Base-by-base conservation (phyloP, 2,113 vertebrate genomes). In the Sylvia atricapilla region DNA sequence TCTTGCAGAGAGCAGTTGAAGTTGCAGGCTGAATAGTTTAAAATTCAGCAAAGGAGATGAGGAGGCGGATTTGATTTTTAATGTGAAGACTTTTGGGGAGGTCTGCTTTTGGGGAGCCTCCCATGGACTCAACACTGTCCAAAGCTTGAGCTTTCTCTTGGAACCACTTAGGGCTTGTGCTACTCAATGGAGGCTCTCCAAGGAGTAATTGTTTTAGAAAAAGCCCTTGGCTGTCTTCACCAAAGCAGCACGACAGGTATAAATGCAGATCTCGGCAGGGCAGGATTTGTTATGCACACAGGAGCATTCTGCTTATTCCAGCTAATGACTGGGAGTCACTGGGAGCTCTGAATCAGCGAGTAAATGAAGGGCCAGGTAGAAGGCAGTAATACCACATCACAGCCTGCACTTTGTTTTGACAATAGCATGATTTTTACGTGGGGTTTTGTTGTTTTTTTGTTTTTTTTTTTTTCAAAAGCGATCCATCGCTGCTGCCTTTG, bases 321-420 rank as follows among this genome's bases (percentile, higher is more conserved):
- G 5, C 33, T 93, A 93, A 90, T 70, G 86, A 90, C 88, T 70
- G 72, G 83, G 95, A 92, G 79, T 88, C 80, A 53, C 92, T 87
- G 76, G 11, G 59, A 73, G 72, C 79, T 88, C 68, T 97, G 96
- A 97, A 93, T 96, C 90, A 97, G 94, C 33, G 2, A n/a, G 33
- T 93, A 90, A 92, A 77, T 86, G 86, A 77, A 58, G 67, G 90
- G 52, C 85, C 95, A 81, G 59, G 83, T 80, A 83, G 66, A 72
- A 95, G 91, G 83, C 88, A 90, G 83, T 46, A 25, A 85, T 83
- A 85, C 83, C 86, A 96, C 94, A 94, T 95, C 96, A 94, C 83
- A 97, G 93, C 80, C 79, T 52, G 80, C 55, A 28, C 60, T 94
- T 88, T 95, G 93, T 97, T 97, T 94, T 95, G 95, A 92, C 95